Conservation (phyloP, 1,140 invertebrate species). For the Trichonephila inaurata region DNA sequence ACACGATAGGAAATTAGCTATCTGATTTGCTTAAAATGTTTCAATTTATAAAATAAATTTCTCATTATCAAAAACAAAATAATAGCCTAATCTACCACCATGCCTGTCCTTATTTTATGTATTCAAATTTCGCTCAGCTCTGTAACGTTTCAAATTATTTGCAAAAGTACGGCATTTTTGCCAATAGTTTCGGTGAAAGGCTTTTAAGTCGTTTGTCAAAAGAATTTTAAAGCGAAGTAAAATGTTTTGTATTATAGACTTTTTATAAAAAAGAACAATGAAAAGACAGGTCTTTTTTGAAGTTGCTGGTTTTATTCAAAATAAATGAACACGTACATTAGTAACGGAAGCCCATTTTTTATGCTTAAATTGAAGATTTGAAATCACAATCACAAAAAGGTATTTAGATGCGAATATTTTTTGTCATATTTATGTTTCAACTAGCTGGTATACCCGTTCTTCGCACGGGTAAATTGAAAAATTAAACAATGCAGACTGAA, state of each 20-base stretch:
- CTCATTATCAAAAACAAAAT: slow-evolving; percentile 23
- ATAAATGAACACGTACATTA: too few relatives aligned
- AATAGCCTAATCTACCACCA: background rate
- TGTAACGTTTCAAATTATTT: background rate
- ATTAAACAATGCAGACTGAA: too few relatives aligned
- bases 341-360: too few relatives aligned
- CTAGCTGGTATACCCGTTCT: too few relatives aligned
- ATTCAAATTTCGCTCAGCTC: background rate
- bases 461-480: too few relatives aligned
- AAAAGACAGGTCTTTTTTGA: background rate
- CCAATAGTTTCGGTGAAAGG: background rate
- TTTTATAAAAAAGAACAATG: background rate
- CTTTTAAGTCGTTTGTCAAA: background rate
- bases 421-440: too few relatives aligned
- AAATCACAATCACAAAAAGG: too few relatives aligned
- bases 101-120: background rate
- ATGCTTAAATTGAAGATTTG: too few relatives aligned
- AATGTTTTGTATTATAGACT: background rate
- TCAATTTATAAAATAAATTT: slow-evolving; percentile 39
- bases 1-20: slow-evolving; percentile 18
- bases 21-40: slow-evolving; percentile 30
- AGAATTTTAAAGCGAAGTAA: background rate
- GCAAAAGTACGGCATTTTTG: background rate
- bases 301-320: background rate
- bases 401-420: too few relatives aligned